A percentile compares a stretch with the other conserved stretches of the same genome.
These are phyloP conservation scores for Tupaia tana DNA, from an alignment of 2,113 vertebrate species.

Conservation along the genomic window DNA sequence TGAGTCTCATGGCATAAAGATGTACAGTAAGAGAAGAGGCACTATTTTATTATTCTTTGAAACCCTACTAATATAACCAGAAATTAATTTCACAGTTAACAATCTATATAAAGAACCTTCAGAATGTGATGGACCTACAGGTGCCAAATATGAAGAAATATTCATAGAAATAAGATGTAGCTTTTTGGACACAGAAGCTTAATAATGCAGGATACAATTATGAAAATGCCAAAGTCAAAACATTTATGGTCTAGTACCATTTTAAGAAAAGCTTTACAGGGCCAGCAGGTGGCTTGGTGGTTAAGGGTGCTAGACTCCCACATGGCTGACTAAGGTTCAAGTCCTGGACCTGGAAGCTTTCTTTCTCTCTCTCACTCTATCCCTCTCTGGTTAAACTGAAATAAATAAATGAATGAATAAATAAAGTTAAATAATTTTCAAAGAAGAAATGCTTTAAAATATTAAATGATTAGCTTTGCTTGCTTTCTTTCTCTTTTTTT, in stretches of 20 bases:
- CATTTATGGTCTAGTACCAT: not conserved
- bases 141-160: conserved; percentile 30
- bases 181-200: not conserved
- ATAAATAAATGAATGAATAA: too few species aligned
- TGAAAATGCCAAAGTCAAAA: not conserved
- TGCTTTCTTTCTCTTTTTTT: not conserved
- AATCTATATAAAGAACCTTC: not conserved
- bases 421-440: too few species aligned
- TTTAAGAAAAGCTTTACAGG: not conserved
- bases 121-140: not conserved
- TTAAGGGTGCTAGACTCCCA: too few species aligned
- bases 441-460: not conserved
- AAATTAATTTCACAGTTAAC: not conserved
- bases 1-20: not conserved
- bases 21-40: not conserved
- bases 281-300: too few species aligned
- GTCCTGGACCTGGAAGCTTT: too few species aligned
- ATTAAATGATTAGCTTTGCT: not conserved
- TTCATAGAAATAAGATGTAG: not conserved
- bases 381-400: too few species aligned
- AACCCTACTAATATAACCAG: not conserved
- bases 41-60: not conserved
- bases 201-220: conserved; percentile 10
- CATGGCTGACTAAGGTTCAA: too few species aligned
- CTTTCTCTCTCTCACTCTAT: too few species aligned